These are phyloP conservation scores for Luehdorfia chinensis DNA, from an alignment of 1,140 invertebrate genomes.

Conservation along the genomic window DNA sequence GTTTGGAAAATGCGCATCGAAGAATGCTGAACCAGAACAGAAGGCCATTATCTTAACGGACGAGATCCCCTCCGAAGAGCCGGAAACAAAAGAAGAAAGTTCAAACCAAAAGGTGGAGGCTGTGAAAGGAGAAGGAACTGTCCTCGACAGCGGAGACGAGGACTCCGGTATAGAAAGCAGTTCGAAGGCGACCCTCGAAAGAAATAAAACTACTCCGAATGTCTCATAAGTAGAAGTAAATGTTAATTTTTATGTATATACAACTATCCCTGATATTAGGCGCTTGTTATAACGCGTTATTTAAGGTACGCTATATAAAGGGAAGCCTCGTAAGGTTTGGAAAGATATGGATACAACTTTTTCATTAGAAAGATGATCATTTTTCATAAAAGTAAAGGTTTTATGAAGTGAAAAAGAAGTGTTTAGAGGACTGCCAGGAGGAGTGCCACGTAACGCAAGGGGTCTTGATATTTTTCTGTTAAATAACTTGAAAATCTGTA, in stretches of 20 bases:
- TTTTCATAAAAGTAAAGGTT: too few species aligned
- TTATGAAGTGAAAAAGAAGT: too few species aligned
- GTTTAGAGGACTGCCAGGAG: too few species aligned
- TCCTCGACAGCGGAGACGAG: slow-evolving; percentile 79
- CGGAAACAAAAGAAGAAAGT: slow-evolving; percentile 41
- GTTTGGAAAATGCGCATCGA: slow-evolving; percentile 49
- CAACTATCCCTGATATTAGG: slow-evolving; percentile 11
- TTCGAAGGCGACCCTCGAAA: slow-evolving; percentile 75
- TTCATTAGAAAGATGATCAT: too few species aligned
- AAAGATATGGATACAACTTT: too few species aligned
- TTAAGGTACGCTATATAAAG: too few species aligned
- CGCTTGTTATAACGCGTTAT: slow-evolving; percentile 4
- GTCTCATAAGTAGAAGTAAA: slow-evolving; percentile 41
- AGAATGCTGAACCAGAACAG: slow-evolving; percentile 29
- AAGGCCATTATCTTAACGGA: slow-evolving; percentile 50
- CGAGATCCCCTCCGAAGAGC: slow-evolving; percentile 29
- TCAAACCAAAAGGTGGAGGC: slow-evolving; percentile 40
- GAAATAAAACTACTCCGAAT: slow-evolving; percentile 57
- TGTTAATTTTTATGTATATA: slow-evolving; percentile 25
- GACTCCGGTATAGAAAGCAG: slow-evolving; percentile 80
- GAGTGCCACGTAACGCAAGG: too few species aligned
- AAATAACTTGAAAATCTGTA: too few species aligned
- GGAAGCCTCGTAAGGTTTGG: too few species aligned
- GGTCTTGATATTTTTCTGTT: too few species aligned
- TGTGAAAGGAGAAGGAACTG: slow-evolving; percentile 77